Percentiles rank a stretch among this genome's conserved stretches.
Evolutionary conservation across 2,113 vertebrate genomes (phyloP).

Genomic region (Pygoscelis adeliae): DNA sequence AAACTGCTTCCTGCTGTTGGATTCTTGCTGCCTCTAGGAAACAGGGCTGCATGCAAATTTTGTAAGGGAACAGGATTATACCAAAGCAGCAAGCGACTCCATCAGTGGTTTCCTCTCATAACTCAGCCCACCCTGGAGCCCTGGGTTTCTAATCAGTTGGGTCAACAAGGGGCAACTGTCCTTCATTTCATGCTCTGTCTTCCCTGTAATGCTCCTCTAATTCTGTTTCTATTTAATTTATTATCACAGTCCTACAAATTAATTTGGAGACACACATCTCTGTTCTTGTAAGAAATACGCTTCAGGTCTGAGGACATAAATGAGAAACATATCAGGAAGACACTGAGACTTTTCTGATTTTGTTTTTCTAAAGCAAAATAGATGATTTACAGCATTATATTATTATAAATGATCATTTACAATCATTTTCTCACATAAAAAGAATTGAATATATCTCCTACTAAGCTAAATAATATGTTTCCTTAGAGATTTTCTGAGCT

Average conservation of each 20-base stretch:
- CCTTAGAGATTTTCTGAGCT: not conserved
- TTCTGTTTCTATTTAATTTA: not conserved
- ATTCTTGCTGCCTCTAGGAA: not conserved
- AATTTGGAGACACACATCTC: not conserved
- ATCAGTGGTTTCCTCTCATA: not conserved
- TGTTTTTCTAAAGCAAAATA: not conserved
- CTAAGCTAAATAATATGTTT: not conserved
- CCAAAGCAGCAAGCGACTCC: not conserved
- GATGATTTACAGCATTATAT: not conserved
- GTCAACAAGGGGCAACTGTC: not conserved
- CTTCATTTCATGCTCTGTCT: not conserved
- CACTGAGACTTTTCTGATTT: not conserved
- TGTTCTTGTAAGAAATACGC: not conserved
- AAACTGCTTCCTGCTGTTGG: not conserved
- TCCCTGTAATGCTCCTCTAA: not conserved
- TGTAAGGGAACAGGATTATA: not conserved
- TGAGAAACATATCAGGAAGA: not conserved
- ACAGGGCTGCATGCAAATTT: not conserved
- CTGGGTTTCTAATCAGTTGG: not conserved
- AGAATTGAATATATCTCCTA: not conserved
- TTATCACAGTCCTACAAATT: not conserved
- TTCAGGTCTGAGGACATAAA: not conserved
- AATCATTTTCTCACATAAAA: not conserved
- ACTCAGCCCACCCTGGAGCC: not conserved
- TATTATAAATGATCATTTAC: not conserved